These are phyloP conservation scores for Pleuronectes platessa DNA, from an alignment of 2,113 vertebrate species.

Conservation along the genomic window DNA sequence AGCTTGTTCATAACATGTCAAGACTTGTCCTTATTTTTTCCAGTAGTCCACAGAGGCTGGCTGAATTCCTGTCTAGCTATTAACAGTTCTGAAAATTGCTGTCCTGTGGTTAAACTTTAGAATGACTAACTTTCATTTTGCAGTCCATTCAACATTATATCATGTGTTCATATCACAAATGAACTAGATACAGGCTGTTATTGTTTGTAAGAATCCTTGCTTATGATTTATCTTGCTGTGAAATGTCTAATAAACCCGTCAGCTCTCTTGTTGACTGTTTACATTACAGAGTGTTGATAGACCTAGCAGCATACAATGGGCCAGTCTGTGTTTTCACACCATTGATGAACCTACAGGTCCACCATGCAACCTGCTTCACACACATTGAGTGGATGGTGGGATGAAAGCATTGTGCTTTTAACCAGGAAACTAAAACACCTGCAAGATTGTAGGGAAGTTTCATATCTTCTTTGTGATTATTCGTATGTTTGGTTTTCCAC, in stretches of 20 bases:
- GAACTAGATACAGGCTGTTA: not conserved
- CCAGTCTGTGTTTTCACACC: slow-evolving; percentile 49
- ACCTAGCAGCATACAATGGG: slow-evolving; percentile 40
- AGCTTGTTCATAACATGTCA: slow-evolving; percentile 60
- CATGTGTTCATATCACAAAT: slow-evolving; percentile 2
- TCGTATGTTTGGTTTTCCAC: slow-evolving; percentile 27
- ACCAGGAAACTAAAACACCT: slow-evolving; percentile 45
- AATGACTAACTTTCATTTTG: not conserved
- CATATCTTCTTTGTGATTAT: slow-evolving; percentile 14
- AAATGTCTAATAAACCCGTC: slow-evolving; percentile 5
- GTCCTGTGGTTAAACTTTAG: slow-evolving; percentile 2
- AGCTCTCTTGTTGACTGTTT: slow-evolving; percentile 21
- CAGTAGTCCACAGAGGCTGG: slow-evolving; percentile 19
- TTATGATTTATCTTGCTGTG: slow-evolving; percentile 27
- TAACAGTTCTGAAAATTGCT: slow-evolving; percentile 28
- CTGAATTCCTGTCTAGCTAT: slow-evolving; percentile 39
- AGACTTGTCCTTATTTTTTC: slow-evolving; percentile 59
- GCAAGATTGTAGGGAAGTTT: slow-evolving; percentile 24
- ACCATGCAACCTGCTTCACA: not conserved
- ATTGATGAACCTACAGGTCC: slow-evolving; percentile 4
- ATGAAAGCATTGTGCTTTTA: slow-evolving; percentile 29
- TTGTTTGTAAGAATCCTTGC: slow-evolving; percentile 4
- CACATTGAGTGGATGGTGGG: slow-evolving; percentile 1
- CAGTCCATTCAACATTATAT: not conserved
- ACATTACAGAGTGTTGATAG: slow-evolving; percentile 44